Base-by-base conservation (phyloP, 2,113 vertebrate genomes). In the Ptyas mucosa region DNA sequence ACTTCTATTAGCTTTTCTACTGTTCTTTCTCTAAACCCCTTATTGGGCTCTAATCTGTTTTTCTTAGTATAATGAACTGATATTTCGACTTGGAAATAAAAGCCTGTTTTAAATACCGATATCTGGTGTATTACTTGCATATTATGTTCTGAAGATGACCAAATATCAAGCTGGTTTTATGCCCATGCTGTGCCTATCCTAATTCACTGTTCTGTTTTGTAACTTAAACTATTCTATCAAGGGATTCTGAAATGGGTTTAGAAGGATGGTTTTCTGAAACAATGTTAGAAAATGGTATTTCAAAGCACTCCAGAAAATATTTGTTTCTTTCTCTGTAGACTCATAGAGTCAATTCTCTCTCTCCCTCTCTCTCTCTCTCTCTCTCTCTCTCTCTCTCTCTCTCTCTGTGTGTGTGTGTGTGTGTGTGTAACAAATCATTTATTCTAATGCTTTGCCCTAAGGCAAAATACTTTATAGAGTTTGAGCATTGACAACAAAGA, bases 231-330 rank as follows among this genome's bases (percentile, higher is more conserved):
- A 88, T 51, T 24, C 49, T 88, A 53, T 75, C n/a, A 20, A 54
- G 61, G 51, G 58, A 92, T 92, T 88, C n/a, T 46, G 8, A 88
- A 92, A 69, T 18, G 88, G 49, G 86, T 75, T 92, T 69, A 54
- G 58, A 92, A 57, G 46, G 58, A 69, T 75, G 58, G 57, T 54
- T 88, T 88, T 34, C 58, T 34, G 58, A 43, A 88, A 88, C 58
- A 75, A 29, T 54, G 34, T 29, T 53, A 75, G 58, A 29, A 92
- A 88, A 88, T 92, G n/a, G 20, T 75, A 88, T 92, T 92, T 69
- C 58, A 92, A 92, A 92, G 86, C 91, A 88, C 88, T 88, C 86
- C 49, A 69, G 14, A 69, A 88, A 92, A 75, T 69, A 88, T 88
- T 54, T 92, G 86, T 88, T 92, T 92, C 34, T 24, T 75, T 54